Evolutionary conservation across 2,888 invertebrate genomes (phyloP).

Genomic region (Sesia bembeciformis): DNA sequence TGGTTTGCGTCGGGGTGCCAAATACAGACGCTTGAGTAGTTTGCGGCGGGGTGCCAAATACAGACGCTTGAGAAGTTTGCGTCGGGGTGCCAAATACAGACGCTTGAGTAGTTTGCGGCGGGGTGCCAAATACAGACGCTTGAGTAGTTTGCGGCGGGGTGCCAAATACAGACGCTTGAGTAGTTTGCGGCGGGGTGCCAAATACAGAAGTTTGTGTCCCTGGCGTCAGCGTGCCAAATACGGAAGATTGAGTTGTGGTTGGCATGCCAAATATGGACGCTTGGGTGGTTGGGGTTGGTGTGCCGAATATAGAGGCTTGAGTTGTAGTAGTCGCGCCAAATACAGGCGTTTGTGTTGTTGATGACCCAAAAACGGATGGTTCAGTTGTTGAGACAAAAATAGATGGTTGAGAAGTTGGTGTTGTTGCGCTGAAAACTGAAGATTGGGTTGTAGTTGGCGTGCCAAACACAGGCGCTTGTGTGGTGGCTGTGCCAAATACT

Average conservation of each 20-base stretch:
- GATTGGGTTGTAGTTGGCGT: slow-evolving; percentile 16
- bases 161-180: slow-evolving; percentile 19
- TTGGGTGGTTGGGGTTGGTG: slow-evolving; percentile 2
- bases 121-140: slow-evolving; percentile 21
- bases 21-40: slow-evolving; percentile 28
- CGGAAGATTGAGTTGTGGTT: slow-evolving; percentile 7
- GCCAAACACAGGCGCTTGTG: slow-evolving; percentile 10
- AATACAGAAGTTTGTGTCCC: slow-evolving; percentile 28
- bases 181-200: slow-evolving; percentile 18
- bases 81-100: slow-evolving; percentile 23
- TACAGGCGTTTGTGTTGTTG: slow-evolving; percentile 19
- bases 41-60: slow-evolving; percentile 16
- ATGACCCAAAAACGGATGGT: slow-evolving; percentile 30
- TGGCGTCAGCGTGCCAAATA: slow-evolving; percentile 7
- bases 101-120: slow-evolving; percentile 11
- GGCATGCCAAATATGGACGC: slow-evolving; percentile 1
- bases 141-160: slow-evolving; percentile 17
- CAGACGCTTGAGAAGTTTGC: slow-evolving; percentile 15
- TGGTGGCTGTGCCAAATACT: neutral
- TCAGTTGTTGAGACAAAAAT: slow-evolving; percentile 26
- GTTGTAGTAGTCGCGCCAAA: slow-evolving; percentile 19
- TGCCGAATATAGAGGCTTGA: slow-evolving; percentile 17
- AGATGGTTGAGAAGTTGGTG: slow-evolving; percentile 22
- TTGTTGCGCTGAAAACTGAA: slow-evolving; percentile 17
- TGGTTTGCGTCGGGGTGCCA: slow-evolving; percentile 9